Evolutionary conservation across 2,113 vertebrate species (phyloP).

Genomic region (Amblyopsis rosae): DNA sequence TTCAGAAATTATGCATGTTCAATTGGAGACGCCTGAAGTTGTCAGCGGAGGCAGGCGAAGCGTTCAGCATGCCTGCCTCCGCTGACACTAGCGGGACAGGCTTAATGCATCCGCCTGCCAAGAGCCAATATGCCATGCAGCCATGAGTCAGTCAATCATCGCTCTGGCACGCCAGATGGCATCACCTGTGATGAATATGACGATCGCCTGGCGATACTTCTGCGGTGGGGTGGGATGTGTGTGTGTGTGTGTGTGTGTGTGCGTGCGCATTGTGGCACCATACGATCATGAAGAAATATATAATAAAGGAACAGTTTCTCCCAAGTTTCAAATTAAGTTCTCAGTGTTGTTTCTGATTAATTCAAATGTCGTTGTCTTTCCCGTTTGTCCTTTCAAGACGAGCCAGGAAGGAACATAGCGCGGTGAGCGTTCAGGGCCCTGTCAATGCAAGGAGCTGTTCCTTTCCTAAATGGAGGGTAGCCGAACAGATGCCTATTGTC

Average conservation of each 20-base stretch:
- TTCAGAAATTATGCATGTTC: slow-evolving; percentile 33
- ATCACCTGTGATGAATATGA: slow-evolving; percentile 42
- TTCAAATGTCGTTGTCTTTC: background rate
- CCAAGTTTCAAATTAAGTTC: background rate
- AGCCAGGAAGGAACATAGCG: slow-evolving; percentile 9
- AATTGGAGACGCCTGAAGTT: slow-evolving; percentile 35
- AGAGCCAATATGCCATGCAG: slow-evolving; percentile 46
- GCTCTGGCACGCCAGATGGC: slow-evolving; percentile 43
- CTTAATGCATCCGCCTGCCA: slow-evolving; percentile 59
- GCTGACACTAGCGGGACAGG: slow-evolving; percentile 43
- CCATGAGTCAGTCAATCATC: slow-evolving; percentile 57
- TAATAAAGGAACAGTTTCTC: background rate
- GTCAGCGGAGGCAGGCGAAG: slow-evolving; percentile 29
- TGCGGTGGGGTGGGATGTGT: slow-evolving; percentile 14
- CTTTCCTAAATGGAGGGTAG: slow-evolving; percentile 19
- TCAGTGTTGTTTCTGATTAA: too few relatives aligned
- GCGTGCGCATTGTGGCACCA: background rate
- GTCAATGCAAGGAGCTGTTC: slow-evolving; percentile 31
- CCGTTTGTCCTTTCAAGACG: slow-evolving; percentile 6
- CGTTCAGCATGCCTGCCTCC: slow-evolving; percentile 17
- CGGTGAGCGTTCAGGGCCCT: background rate
- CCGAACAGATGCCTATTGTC: slow-evolving; percentile 45
- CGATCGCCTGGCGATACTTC: slow-evolving; percentile 11
- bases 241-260: background rate
- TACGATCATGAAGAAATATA: background rate